Evolutionary conservation across 2,888 invertebrate genomes (phyloP).

Genomic region (Ectobius pallidus): DNA sequence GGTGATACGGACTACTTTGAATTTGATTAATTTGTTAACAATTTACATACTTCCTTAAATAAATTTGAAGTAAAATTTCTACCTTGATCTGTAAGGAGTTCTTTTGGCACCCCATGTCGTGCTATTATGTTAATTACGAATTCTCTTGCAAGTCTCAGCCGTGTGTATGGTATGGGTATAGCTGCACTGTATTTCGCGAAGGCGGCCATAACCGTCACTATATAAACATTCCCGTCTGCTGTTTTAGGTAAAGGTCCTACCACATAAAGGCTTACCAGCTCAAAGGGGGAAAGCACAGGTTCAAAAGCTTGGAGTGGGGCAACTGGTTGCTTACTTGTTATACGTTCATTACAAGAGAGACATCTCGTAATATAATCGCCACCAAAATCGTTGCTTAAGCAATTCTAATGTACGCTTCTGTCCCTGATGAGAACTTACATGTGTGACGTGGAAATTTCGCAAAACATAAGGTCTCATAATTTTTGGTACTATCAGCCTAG

Average conservation of each 20-base stretch:
- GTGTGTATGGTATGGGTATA: slow-evolving; percentile 43
- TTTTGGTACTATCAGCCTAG: background rate
- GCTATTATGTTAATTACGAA: background rate
- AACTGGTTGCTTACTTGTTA: background rate
- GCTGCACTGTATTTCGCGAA: slow-evolving; percentile 42
- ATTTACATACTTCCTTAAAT: too few species aligned
- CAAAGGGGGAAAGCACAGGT: slow-evolving; percentile 37
- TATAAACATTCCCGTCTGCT: slow-evolving; percentile 34
- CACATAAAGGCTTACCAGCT: slow-evolving; percentile 41
- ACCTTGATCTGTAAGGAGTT: background rate
- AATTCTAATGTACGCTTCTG: background rate
- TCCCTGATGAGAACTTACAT: background rate
- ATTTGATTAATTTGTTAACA: background rate
- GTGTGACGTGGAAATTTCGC: background rate
- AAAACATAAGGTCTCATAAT: background rate
- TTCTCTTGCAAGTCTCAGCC: slow-evolving; percentile 43
- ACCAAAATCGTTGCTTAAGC: background rate
- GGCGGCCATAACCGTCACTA: slow-evolving; percentile 41
- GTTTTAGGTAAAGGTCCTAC: slow-evolving; percentile 42
- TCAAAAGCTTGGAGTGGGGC: background rate
- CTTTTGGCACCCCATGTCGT: background rate
- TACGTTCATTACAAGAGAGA: background rate
- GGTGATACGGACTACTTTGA: slow-evolving; percentile 2
- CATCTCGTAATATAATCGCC: background rate
- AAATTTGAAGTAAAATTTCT: too few species aligned